phyloP scores from a whole-genome alignment of 1,140 invertebrate species.

The Chironomus striatipennis region DNA sequence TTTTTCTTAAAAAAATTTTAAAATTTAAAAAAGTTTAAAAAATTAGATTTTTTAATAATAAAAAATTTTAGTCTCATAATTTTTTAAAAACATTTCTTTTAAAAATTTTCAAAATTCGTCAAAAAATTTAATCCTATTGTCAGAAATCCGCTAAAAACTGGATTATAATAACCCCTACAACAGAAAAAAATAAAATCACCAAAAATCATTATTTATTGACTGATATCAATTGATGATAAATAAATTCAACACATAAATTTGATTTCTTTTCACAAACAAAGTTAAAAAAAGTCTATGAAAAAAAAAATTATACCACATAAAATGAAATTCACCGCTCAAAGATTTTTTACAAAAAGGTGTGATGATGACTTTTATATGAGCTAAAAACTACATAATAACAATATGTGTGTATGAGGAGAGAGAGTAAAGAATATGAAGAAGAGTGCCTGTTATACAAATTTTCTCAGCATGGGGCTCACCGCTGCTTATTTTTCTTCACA shows the following conservation, averaged over 20 bases:
- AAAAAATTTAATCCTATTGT: no score
- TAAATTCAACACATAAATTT: not conserved
- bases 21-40: no score
- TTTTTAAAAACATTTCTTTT: no score
- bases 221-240: no score
- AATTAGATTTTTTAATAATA: no score
- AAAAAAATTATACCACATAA: constrained; percentile 18
- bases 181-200: not conserved
- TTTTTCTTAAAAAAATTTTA: no score
- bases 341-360: not conserved
- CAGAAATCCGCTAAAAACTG: no score
- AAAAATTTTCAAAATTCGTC: no score
- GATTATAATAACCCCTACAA: no score
- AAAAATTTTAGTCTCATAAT: no score
- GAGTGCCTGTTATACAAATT: constrained; percentile 12
- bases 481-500: not conserved
- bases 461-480: not conserved
- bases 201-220: constrained; percentile 2
- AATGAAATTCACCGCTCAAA: not conserved
- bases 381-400: not conserved
- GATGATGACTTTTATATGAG: constrained; percentile 21
- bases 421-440: not conserved
- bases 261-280: not conserved
- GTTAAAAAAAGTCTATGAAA: not conserved
- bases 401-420: not conserved